Evolutionary conservation across 2,113 vertebrate genomes (phyloP).

Genomic region (Columba janthina): DNA sequence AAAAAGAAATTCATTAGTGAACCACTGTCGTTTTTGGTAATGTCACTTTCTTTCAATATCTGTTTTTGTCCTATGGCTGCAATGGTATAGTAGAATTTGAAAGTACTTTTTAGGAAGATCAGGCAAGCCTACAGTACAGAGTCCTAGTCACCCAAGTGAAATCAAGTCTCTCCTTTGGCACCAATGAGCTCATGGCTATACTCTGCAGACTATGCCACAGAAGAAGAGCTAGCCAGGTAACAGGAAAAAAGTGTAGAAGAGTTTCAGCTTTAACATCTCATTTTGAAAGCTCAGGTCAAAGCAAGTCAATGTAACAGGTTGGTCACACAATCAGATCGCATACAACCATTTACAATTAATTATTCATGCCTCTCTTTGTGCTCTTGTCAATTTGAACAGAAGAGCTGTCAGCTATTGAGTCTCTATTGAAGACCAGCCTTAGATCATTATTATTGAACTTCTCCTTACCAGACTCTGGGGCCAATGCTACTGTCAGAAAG

Average conservation of each 20-base stretch:
- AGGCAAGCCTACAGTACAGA: not conserved
- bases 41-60: not conserved
- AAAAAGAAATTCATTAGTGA: not conserved
- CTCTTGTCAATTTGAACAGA: constrained; percentile 72
- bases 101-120: not conserved
- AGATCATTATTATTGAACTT: constrained; percentile 74
- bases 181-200: not conserved
- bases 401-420: constrained; percentile 50
- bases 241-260: not conserved
- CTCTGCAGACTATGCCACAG: not conserved
- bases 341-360: constrained; percentile 23
- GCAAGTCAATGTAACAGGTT: not conserved
- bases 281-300: not conserved
- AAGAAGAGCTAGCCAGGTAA: not conserved
- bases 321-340: constrained; percentile 9
- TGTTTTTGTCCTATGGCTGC: not conserved
- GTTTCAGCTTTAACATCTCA: not conserved
- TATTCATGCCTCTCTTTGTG: constrained; percentile 62
- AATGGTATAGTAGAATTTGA: not conserved
- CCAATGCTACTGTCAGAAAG: constrained; percentile 28
- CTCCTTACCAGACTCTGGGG: not conserved
- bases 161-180: not conserved
- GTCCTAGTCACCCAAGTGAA: not conserved
- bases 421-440: constrained; percentile 48
- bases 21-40: not conserved